Percentiles rank a stretch among this genome's conserved stretches.
Conservation (phyloP, 2,888 invertebrate species). For the Eupeodes latifasciatus region DNA sequence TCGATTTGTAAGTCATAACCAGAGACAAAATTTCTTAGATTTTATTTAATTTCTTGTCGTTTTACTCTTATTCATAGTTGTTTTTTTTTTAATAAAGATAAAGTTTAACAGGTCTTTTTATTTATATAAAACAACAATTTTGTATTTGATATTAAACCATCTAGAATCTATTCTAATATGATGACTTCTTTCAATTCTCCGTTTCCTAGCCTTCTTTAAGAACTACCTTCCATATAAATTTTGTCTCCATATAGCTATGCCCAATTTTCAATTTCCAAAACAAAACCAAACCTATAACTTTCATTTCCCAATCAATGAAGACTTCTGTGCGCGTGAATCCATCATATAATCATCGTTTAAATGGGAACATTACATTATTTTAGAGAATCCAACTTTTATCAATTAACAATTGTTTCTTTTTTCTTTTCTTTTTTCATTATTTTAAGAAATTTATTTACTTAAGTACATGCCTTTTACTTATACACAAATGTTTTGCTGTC, state of each 20-base stretch:
- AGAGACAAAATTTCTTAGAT: too few species aligned
- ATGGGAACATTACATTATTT: conserved; percentile 17
- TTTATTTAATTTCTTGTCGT: too few species aligned
- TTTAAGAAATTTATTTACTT: not conserved
- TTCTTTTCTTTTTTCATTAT: conserved; percentile 7
- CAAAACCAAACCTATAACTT: conserved; percentile 25
- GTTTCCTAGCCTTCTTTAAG: conserved; percentile 46
- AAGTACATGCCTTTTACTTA: not conserved
- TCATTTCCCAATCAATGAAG: conserved; percentile 60
- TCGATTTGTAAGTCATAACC: too few species aligned
- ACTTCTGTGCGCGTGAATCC: conserved; percentile 36
- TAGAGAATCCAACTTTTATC: conserved; percentile 1
- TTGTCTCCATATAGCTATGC: conserved; percentile 37
- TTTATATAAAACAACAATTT: not conserved
- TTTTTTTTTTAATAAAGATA: too few species aligned
- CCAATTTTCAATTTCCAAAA: conserved; percentile 38
- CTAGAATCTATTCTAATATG: conserved; percentile 34
- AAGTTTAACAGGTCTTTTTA: not conserved
- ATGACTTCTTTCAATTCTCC: conserved; percentile 48
- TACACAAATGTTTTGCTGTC: conserved; percentile 13
- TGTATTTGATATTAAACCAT: not conserved
- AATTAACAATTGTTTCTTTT: not conserved
- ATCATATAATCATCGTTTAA: conserved; percentile 45
- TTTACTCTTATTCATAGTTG: too few species aligned
- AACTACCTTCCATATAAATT: conserved; percentile 38